A percentile compares a stretch with the other conserved stretches of the same genome.
Evolutionary conservation across 2,888 invertebrate genomes (phyloP).

Genomic region (Chaetogeoica ovagalla): DNA sequence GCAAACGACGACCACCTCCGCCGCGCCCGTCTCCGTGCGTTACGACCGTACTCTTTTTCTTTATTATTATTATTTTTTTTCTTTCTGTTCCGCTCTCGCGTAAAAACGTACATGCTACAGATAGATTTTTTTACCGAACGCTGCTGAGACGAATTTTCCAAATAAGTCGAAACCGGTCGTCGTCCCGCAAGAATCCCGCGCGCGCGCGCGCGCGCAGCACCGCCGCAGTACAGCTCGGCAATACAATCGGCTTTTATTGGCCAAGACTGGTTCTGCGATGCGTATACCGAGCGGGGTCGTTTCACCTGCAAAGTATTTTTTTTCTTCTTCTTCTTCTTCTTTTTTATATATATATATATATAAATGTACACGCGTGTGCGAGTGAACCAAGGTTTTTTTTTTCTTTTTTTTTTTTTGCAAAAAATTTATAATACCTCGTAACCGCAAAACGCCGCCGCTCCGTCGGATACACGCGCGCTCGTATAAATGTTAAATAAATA

Average conservation of each 20-base stretch:
- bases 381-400: conserved; percentile 7
- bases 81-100: not conserved
- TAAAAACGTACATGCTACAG: conserved; percentile 49
- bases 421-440: conserved; percentile 10
- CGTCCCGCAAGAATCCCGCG: conserved; percentile 44
- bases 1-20: no score
- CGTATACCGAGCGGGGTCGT: conserved; percentile 38
- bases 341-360: conserved; percentile 6
- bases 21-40: not conserved
- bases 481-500: not conserved
- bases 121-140: conserved; percentile 35
- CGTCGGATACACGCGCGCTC: not conserved
- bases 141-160: conserved; percentile 52
- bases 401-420: conserved; percentile 9
- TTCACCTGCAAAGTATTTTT: conserved; percentile 52
- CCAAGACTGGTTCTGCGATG: conserved; percentile 42
- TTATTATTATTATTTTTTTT: no score
- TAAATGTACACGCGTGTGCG: not conserved
- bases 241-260: conserved; percentile 48
- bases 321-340: conserved; percentile 22
- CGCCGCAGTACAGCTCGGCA: not conserved
- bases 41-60: not conserved
- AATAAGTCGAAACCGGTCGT: conserved; percentile 53
- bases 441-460: conserved; percentile 34
- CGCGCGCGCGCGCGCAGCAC: no score